Evolutionary conservation across 2,113 vertebrate species (phyloP), one percentile per base, ranked within the genome.

Genomic region (Seriola quinqueradiata): DNA sequence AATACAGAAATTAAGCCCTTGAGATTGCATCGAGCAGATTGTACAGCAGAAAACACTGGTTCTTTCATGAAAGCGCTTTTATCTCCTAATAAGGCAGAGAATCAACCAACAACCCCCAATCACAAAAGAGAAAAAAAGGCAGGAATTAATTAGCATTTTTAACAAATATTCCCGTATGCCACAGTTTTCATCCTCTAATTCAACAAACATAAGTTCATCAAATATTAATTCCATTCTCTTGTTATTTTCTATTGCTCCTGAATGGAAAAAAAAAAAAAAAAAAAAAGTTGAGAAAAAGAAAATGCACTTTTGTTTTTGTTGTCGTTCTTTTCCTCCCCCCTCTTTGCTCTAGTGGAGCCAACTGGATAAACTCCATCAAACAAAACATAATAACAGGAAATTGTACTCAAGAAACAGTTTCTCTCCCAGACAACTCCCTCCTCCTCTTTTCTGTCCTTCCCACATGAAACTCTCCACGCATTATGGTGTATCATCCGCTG

Each of bases 71-170:
- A 83, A 83, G 63, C 83, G 90, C 38, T 74, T 75, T 84, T 69
- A 78, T 64, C 73, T 86, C 88, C 79, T 83, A 58, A 89, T 81
- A 54, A 89, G 76, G 80, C 8, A 42, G 81, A 91, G 77, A 88
- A 80, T 75, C 52, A 79, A 69, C 61, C 75, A 75, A 79, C 12
- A 46, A 65, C 34, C 34, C 50, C 38, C 76, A 76, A 70, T 60
- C 38, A 38, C 38, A 34, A 14, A 65, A 84, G 66, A 57, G 59
- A 74, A 23, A 75, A 88, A 82, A 80, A 80, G 54, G 58, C 17
- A 69, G n/a, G 78, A 91, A 89, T 87, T 75, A 36, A 92, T 92
- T 92, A 87, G 84, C 91, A 95, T 90, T 90, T 94, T 81, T 76
- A 86, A 91, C 84, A 89, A 93, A 90, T 73, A 63, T 64, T 77